Evolutionary conservation across 2,113 vertebrate species (phyloP), one percentile per base, ranked within the genome.

Genomic region (Chloropsis hardwickii): DNA sequence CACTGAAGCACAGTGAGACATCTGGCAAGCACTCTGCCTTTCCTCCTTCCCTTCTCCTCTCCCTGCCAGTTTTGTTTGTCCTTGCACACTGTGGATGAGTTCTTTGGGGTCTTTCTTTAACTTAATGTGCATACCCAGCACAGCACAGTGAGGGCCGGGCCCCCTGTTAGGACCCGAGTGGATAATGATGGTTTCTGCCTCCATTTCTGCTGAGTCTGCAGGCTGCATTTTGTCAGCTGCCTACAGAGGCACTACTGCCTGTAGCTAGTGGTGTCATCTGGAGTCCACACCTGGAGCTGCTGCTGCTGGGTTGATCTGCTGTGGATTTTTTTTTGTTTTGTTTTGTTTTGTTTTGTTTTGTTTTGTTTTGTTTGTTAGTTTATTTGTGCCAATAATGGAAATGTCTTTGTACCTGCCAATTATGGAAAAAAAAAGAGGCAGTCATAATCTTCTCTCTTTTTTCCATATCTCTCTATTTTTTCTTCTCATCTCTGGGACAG

Each of bases 391-490:
- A 1, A 44, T 95, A 95, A 90, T 88, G 48, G 72, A 95, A 94
- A 94, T 96, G 73, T 88, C 82, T 92, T 89, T 86, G 83, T 69
- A 85, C 66, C 92, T 95, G 91, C 78, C 82, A 93, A 90, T 87
- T 94, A 95, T 42, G 47, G 47, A 47, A 28, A 57, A 40, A 47
- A 81, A 60, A 50, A 48, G 14, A 90, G 54, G 50, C 64, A 86
- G 76, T 51, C 23, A 8, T 90, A 81, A 92, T 88, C 78, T 91
- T 81, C 48, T 91, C 69, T 89, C 42, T 78, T 76, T 37, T 86
- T 82, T 85, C 70, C 87, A 0, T 69, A 56, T 80, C 27, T 80
- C 48, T 90, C 47, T 2, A 33, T 86, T 90, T 93, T 83, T 93
- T 35, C 37, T 85, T 3, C 42, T 95, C 80, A 94, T 93, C 4